Evolutionary conservation across 1,140 invertebrate species (phyloP), one percentile per base, ranked within the genome.

Genomic region (Drosophila mauritiana): DNA sequence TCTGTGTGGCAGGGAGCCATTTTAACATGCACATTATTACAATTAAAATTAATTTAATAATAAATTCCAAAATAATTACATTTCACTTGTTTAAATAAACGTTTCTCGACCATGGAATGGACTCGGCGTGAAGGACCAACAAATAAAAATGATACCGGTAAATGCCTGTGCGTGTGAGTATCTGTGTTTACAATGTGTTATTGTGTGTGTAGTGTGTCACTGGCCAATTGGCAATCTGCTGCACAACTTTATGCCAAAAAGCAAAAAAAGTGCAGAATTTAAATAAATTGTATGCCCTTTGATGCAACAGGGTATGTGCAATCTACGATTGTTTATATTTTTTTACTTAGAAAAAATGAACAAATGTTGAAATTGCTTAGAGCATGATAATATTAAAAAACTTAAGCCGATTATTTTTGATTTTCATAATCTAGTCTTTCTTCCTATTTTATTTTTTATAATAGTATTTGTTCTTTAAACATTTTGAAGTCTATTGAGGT

Each of bases 41-140:
- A 91, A 91, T 91, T 91, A 91, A 91, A 91, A 91, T 91, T 91
- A 91, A 91, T 91, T 91, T 89, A 91, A 91, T 91, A 91, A 91
- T 91, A 91, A 91, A 91, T 91, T 91, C 73, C 80, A 91, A 91
- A 91, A 91, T 91, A 91, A 91, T 91, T 91, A 80, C 88, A 91
- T 88, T 82, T 69, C 79, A 88, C 88, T 91, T 83, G 83, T 83
- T 88, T 88, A 89, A 89, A 89, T 84, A 89, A 89, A 84, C 73
- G 75, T 77, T 88, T 82, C 37, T 40, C 58, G 48, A 54, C 65
- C 53, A 58, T 58, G 58, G 43, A 81, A 61, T 39, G 56, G 22
- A 49, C 42, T 65, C 31, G 17, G 48, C 37, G 42, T 40, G 34
- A 17, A 63, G 45, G 25, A 36, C 49, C 58, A 49, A 37, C 48